Conservation (phyloP, 1,140 invertebrate genomes). For the Ceratina australensis region DNA sequence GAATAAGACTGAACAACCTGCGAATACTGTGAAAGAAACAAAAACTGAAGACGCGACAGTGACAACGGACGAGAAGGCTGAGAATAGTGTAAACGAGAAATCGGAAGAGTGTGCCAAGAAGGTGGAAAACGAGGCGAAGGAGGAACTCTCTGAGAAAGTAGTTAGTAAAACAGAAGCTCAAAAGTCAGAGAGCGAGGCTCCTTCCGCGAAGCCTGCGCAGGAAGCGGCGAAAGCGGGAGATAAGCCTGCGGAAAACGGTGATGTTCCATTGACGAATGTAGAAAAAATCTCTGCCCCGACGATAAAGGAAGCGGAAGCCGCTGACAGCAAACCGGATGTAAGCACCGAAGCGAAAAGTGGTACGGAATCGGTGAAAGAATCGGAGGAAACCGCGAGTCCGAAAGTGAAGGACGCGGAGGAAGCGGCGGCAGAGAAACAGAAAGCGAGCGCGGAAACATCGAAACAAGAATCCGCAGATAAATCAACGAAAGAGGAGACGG, state of each 20-base stretch:
- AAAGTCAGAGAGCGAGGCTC: constrained; percentile 41
- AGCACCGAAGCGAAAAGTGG: constrained; percentile 32
- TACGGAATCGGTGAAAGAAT: constrained; percentile 34
- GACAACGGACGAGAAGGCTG: constrained; percentile 30
- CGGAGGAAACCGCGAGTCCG: constrained; percentile 10
- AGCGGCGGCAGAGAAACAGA: constrained; percentile 38
- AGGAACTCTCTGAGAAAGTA: constrained; percentile 34
- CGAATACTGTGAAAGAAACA: constrained; percentile 39
- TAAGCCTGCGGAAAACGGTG: constrained; percentile 46
- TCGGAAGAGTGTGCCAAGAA: constrained; percentile 37
- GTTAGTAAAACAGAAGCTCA: constrained; percentile 34
- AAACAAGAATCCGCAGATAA: constrained; percentile 51
- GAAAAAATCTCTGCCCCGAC: constrained; percentile 40
- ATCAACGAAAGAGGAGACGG: constrained; percentile 56
- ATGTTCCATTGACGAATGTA: constrained; percentile 29
- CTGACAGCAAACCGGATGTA: constrained; percentile 37
- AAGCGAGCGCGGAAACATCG: constrained; percentile 34
- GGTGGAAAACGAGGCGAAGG: constrained; percentile 55
- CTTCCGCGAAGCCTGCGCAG: constrained; percentile 42
- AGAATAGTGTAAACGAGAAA: constrained; percentile 45
- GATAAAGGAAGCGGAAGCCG: constrained; percentile 47
- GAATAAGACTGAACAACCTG: constrained; percentile 52
- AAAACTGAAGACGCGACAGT: constrained; percentile 39
- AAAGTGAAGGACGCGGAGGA: constrained; percentile 48
- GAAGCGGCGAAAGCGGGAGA: constrained; percentile 34